These are phyloP conservation scores for Leuciscus waleckii DNA, from an alignment of 2,797 vertebrate genomes.

Conservation along the genomic window DNA sequence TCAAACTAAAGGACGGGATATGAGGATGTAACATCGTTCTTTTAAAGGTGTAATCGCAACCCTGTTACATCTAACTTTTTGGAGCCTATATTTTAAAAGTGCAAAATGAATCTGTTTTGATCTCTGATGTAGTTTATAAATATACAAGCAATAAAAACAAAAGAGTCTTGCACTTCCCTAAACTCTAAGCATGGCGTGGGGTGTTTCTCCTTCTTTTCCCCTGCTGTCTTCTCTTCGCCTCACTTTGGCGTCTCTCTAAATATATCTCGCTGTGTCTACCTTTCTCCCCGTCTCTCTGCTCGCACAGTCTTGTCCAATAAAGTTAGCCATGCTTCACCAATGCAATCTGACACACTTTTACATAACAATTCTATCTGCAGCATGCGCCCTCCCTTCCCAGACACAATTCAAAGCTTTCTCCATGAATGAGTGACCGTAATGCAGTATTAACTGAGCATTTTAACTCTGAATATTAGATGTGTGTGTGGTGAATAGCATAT, in stretches of 20 bases:
- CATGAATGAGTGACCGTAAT: slow-evolving; percentile 68
- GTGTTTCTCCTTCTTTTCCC: slow-evolving; percentile 68
- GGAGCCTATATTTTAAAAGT: neutral
- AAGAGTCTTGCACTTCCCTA: slow-evolving; percentile 78
- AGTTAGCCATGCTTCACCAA: slow-evolving; percentile 75
- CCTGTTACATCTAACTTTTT: neutral
- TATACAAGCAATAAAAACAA: slow-evolving; percentile 54
- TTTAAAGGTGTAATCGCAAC: neutral
- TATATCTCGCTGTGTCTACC: slow-evolving; percentile 63
- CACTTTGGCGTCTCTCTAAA: slow-evolving; percentile 68
- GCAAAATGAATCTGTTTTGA: neutral
- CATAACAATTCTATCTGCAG: slow-evolving; percentile 76
- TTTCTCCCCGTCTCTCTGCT: slow-evolving; percentile 57
- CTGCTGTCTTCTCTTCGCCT: slow-evolving; percentile 28
- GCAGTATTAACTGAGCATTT: slow-evolving; percentile 61
- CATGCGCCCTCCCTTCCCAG: slow-evolving; percentile 52
- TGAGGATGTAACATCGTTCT: neutral
- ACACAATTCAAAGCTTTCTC: slow-evolving; percentile 53
- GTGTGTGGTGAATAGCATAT: slow-evolving; percentile 56
- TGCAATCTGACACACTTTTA: slow-evolving; percentile 77
- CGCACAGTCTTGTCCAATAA: slow-evolving; percentile 72
- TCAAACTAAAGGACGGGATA: neutral
- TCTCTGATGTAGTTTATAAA: slow-evolving; percentile 3
- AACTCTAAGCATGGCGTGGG: slow-evolving; percentile 76
- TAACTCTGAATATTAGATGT: slow-evolving; percentile 56